Base-by-base conservation (phyloP, 2,888 invertebrate genomes). In the Entomobrya proxima region DNA sequence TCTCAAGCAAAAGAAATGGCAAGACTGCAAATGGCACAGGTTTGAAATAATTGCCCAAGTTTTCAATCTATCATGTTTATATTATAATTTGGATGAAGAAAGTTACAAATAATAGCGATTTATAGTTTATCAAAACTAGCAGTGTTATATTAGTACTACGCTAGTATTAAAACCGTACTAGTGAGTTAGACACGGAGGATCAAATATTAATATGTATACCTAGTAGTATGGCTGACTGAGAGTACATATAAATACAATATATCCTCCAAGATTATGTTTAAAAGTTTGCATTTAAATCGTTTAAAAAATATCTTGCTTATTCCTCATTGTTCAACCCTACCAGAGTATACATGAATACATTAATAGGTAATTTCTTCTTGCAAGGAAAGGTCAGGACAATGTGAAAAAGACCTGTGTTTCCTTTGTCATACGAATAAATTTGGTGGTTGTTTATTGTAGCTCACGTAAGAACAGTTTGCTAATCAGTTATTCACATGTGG, bases 1-100 rank as follows among this genome's bases (percentile, higher is more conserved):
- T 95, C 96, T 0, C 96, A 97, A 92, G 97, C 97, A 30, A 97
- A 97, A 92, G 96, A 97, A 92, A 95, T 97, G 95, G 97, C 97
- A 40, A 95, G 96, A 90, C 95, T 97, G 94, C 96, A 97, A 92
- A 96, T 88, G 84, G 78, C 87, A 78, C 88, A 88, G 86, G 87
- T 88, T 85, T 47, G 79, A 21, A 76, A 76, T 75, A 40, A 69
- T 21, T 37, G 6, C 15, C 15, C 2, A 24, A 24, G 24, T 35
- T 15, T 47, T 9, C 13, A 13, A 15, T 47, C 15, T 47, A 47
- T n/a, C 11, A 5, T 37, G 6, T 37, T 11, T 37, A 5, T 37
- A 5, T 37, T 11, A 7, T 11, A 7, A 5, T 37, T 11, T 37
- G 37, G 11, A 37, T 37, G 11, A 37, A 37, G 37, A 15, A 47